Percentiles rank a stretch among this genome's conserved stretches.
phyloP scores from a whole-genome alignment of 1,140 invertebrate genomes.

The Myzus persicae region DNA sequence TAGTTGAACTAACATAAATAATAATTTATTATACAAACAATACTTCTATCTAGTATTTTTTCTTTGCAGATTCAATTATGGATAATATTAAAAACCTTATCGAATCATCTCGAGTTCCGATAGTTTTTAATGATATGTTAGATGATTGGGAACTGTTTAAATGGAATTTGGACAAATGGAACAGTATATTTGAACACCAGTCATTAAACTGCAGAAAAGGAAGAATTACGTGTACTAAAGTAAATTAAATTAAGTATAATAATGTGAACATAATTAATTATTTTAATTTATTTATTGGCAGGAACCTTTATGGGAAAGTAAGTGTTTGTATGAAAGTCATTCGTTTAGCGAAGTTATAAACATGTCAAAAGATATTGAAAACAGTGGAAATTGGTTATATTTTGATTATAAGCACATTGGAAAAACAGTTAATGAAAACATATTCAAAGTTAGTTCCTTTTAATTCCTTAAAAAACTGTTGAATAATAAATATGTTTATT shows the following conservation, averaged over 20 bases:
- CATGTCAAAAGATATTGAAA: slow-evolving; percentile 62
- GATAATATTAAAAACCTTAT: slow-evolving; percentile 35
- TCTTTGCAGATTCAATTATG: neutral
- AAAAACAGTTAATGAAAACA: slow-evolving; percentile 72
- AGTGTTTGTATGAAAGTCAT: slow-evolving; percentile 68
- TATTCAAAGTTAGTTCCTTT: slow-evolving; percentile 64
- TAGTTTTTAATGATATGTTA: slow-evolving; percentile 45
- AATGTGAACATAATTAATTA: neutral
- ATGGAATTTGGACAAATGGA: slow-evolving; percentile 56
- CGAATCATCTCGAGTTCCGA: slow-evolving; percentile 33
- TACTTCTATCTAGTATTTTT: neutral
- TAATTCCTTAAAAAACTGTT: neutral
- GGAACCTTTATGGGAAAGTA: slow-evolving; percentile 80
- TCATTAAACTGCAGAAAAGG: slow-evolving; percentile 54
- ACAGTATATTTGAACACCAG: slow-evolving; percentile 47
- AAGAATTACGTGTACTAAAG: slow-evolving; percentile 48
- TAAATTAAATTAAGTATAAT: slow-evolving; percentile 41
- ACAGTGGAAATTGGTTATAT: slow-evolving; percentile 74
- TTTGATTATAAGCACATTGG: slow-evolving; percentile 86
- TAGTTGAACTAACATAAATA: neutral
- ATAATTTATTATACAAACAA: neutral
- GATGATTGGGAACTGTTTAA: slow-evolving; percentile 58
- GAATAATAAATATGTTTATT: slow-evolving; percentile 42
- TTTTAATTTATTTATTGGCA: slow-evolving; percentile 63
- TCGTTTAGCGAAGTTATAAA: slow-evolving; percentile 73